phyloP scores from a whole-genome alignment of 2,888 invertebrate genomes.

The Bedellia somnulentella region DNA sequence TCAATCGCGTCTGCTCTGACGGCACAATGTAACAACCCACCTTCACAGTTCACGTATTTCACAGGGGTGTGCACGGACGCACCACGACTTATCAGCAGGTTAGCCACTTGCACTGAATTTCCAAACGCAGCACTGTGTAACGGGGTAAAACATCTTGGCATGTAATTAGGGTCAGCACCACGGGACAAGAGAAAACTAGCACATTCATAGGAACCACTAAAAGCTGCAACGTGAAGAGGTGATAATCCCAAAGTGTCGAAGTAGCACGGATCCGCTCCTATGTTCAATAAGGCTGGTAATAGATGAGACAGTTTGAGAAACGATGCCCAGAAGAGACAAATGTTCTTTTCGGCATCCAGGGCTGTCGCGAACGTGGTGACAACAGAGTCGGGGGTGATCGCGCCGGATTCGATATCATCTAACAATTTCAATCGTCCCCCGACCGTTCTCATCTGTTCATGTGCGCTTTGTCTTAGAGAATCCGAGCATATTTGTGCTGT shows the following conservation, averaged over 20 bases:
- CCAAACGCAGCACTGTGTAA: constrained; percentile 90
- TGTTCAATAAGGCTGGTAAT: constrained; percentile 62
- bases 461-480: constrained; percentile 70
- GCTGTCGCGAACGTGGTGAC: constrained; percentile 54
- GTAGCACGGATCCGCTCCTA: constrained; percentile 72
- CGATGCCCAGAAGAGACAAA: constrained; percentile 73
- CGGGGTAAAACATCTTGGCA: constrained; percentile 75
- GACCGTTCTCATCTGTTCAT: constrained; percentile 73
- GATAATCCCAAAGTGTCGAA: constrained; percentile 74
- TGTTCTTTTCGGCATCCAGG: constrained; percentile 69
- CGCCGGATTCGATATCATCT: constrained; percentile 74
- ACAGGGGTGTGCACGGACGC: constrained; percentile 70
- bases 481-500: constrained; percentile 75
- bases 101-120: constrained; percentile 78
- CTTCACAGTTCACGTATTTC: constrained; percentile 68
- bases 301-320: constrained; percentile 71
- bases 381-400: constrained; percentile 61
- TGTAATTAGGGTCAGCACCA: constrained; percentile 69
- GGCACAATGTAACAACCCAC: constrained; percentile 81
- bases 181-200: constrained; percentile 68
- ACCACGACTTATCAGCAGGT: constrained; percentile 72
- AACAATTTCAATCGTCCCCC: constrained; percentile 69
- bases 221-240: constrained; percentile 75
- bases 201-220: constrained; percentile 75
- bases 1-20: constrained; percentile 83